Evolutionary conservation across 2,113 vertebrate species (phyloP).

Genomic region (Sphyrna mokarran): DNA sequence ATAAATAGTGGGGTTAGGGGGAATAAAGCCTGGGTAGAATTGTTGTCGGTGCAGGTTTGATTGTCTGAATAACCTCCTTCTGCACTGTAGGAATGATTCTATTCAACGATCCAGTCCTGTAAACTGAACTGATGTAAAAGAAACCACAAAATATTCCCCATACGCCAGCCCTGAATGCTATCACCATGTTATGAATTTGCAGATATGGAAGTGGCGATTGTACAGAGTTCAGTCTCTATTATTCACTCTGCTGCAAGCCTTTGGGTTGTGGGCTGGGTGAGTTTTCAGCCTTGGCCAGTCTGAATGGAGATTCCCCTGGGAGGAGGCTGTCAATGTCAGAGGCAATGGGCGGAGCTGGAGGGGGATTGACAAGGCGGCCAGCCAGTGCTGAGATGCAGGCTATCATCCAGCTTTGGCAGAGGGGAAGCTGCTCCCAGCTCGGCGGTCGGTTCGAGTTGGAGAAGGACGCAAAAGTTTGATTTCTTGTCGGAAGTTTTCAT

Average conservation of each 20-base stretch:
- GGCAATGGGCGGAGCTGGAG: neutral
- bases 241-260: neutral
- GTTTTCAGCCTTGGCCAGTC: neutral
- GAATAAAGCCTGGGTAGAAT: too few relatives aligned
- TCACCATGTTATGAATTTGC: neutral
- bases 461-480: neutral
- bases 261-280: neutral
- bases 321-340: neutral
- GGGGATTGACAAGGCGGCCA: neutral
- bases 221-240: neutral
- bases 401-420: neutral
- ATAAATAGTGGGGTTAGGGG: too few relatives aligned
- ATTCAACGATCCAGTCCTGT: neutral
- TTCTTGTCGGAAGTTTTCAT: neutral
- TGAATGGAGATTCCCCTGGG: neutral
- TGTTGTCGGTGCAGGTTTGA: too few relatives aligned
- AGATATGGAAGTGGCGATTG: neutral
- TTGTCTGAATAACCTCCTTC: too few relatives aligned
- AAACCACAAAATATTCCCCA: neutral
- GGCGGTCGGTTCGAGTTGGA: neutral
- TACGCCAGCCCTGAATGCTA: neutral
- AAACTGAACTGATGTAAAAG: neutral
- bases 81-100: too few relatives aligned
- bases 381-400: neutral
- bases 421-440: neutral